Base-by-base conservation (phyloP, 2,797 vertebrate species). In the Xenops minutus region DNA sequence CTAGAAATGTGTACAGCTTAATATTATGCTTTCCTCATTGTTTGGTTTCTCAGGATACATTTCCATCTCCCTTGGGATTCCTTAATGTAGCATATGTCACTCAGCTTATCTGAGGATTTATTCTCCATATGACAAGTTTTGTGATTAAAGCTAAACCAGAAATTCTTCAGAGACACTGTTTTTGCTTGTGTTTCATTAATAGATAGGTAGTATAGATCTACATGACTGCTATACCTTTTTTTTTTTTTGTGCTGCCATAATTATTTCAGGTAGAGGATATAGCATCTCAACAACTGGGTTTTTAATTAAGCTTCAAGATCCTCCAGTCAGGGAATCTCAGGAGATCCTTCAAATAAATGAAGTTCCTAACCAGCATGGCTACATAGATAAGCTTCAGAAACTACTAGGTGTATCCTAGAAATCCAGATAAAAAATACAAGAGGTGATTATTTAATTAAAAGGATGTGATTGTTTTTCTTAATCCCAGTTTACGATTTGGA, bases 401-500 rank as follows among this genome's bases (percentile, higher is more conserved):
- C 36, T 16, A 75, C 39, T 4, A 3, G 62, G 26, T 61, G 46
- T 67, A 59, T 76, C 59, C 29, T n/a, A 82, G 66, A 93, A 88
- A 76, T 41, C 39, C 84, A 80, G 37, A 62, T 41, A 39, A 81
- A 93, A 84, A 77, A 64, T 36, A 66, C 14, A 39, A 73, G 37
- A 79, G 61, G 26, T 67, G 36, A 87, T 86, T 86, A 78, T 82
- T 88, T 94, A 79, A 91, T 88, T 82, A 71, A 92, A 93, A 89
- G 55, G 30, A 66, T 69, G 13, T 1, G 7, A 52, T 46, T 82
- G n/a, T 32, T 85, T 89, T 93, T 91, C 75, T 85, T 89, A 89
- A 85, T 82, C 41, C 37, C 20, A 14, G 13, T 85, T 94, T 88
- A 68, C 0, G 1, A 48, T 68, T 85, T 86, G 49, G 41, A 89